Base-by-base conservation (phyloP, 2,797 vertebrate genomes). In the Eulemur coronatus region DNA sequence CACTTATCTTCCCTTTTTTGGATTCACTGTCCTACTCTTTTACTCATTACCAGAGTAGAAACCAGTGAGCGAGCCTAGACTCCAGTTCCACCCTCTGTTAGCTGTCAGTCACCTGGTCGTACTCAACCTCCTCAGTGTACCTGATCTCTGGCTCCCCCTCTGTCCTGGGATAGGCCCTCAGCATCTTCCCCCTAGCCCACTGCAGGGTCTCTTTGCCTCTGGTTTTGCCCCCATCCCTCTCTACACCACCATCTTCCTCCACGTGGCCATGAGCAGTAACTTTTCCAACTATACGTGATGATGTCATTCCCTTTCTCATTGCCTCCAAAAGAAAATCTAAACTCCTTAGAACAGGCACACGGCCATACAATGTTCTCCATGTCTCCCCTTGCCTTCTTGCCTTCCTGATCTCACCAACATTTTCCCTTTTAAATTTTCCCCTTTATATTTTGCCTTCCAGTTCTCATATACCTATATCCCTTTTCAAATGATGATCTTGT, bases 251-350 rank as follows among this genome's bases (percentile, higher is more conserved):
- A 10, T 63, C 78, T 78, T 87, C 67, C 22, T 87, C 65, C 18
- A 41, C 2, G 33, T 14, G 12, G 35, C 18, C 67, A 55, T 52
- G 17, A 90, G 48, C 14, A 80, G 11, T 52, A 43, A 79, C 52
- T 76, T 94, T 92, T 70, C 82, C 69, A 91, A 63, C n/a, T 82
- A 24, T n/a, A 15, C 46, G 28, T 20, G 17, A 89, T 75, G 35
- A 87, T 18, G 33, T 50, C 67, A 67, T 69, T 78, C 30, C 55
- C 17, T 2, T 81, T 63, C 11, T 65, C 82, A 86, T n/a, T 79
- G 35, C 55, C 43, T 48, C 90, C 18, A 15, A 84, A 94, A 79
- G 28, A 85, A 92, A 90, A 80, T 43, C 59, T 86, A 91, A 94
- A 43, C 33, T 80, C 59, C 33, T 61, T 50, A 46, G 78, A 88